Evolutionary conservation across 53 echinoderm and acorn worm species (phyloP), one percentile per base, ranked within the genome.

Genomic region (Paelopatides confundens): DNA sequence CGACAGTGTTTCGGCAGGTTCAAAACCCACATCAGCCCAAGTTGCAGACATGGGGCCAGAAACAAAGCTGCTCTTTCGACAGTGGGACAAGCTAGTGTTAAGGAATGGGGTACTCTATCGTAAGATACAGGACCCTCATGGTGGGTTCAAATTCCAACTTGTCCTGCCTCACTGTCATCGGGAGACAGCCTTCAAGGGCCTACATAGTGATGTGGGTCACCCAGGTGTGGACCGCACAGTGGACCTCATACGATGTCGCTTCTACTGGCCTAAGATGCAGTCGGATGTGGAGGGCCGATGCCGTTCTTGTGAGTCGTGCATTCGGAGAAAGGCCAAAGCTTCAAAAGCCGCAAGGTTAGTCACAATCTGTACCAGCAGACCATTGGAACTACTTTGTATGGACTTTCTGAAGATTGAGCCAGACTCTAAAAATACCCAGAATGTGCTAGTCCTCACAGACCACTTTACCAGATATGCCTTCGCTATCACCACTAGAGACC

Each of bases 261-360:
- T 91, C 65, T 91, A 87, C 76, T 91, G 91, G 91, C 91, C 91
- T 0, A 81, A 37, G 21, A 77, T 87, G 87, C 33, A 71, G 51
- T 48, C 53, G 17, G 6, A 17, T 6, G 49, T 79, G 7, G 69
- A 65, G 15, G 68, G 66, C 27, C 37, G 43, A 48, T 65, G 79
- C 17, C 68, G 81, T 12, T 30, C 47, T 35, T 88, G 88, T 53
- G 58, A 65, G 5, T 37, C 53, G 30, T 85, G 90, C 62, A 53
- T 90, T 29, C 26, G 78, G 0, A 46, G 66, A 24, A 90, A 90
- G 69, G 63, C 90, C 14, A 66, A 34, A 15, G 88, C 53, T 33
- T 46, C 52, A 29, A 37, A 33, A 13, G 67, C 78, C 5, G 86
- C 86, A 11, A 76, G 63, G 26, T 24, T 90, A 33, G 78, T 78